These are phyloP conservation scores for Chloromyia formosa DNA, from an alignment of 2,888 invertebrate species.

Conservation along the genomic window DNA sequence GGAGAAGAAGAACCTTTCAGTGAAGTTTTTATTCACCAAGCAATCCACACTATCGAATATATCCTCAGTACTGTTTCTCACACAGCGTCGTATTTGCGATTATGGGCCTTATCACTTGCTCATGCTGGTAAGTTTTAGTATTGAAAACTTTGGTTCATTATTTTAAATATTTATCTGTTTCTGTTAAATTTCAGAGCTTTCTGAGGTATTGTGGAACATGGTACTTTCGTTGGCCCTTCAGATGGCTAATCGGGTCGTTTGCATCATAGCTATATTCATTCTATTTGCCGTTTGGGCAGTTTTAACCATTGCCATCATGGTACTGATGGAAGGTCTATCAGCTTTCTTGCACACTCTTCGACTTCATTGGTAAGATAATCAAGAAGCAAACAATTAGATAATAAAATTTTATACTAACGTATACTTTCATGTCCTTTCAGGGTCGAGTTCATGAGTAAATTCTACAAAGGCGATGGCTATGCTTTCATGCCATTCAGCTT, in stretches of 20 bases:
- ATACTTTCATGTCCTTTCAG: slow-evolving; percentile 63
- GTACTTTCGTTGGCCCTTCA: slow-evolving; percentile 80
- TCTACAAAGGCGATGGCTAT: slow-evolving; percentile 85
- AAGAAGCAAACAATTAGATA: too few relatives aligned
- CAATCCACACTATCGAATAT: slow-evolving; percentile 96
- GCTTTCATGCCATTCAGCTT: slow-evolving; percentile 88
- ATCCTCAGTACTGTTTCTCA: slow-evolving; percentile 96
- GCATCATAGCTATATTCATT: slow-evolving; percentile 78
- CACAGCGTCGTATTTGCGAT: slow-evolving; percentile 93
- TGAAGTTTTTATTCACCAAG: slow-evolving; percentile 92
- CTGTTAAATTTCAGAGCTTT: slow-evolving; percentile 74
- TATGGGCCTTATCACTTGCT: slow-evolving; percentile 96
- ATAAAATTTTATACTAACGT: too few relatives aligned
- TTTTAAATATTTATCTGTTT: too few relatives aligned
- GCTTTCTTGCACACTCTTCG: slow-evolving; percentile 98
- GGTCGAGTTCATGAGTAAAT: slow-evolving; percentile 98
- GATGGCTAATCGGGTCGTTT: slow-evolving; percentile 68
- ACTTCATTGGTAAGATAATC: slow-evolving; percentile 84
- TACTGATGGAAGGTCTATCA: slow-evolving; percentile 98
- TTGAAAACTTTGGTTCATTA: slow-evolving; percentile 57
- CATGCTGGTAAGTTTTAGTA: slow-evolving; percentile 78
- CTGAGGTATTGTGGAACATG: slow-evolving; percentile 94
- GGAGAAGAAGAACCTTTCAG: slow-evolving; percentile 75
- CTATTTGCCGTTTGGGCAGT: slow-evolving; percentile 91
- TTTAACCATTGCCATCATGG: slow-evolving; percentile 92